Base-by-base conservation (phyloP, 2,113 vertebrate genomes). In the Seriola quinqueradiata region DNA sequence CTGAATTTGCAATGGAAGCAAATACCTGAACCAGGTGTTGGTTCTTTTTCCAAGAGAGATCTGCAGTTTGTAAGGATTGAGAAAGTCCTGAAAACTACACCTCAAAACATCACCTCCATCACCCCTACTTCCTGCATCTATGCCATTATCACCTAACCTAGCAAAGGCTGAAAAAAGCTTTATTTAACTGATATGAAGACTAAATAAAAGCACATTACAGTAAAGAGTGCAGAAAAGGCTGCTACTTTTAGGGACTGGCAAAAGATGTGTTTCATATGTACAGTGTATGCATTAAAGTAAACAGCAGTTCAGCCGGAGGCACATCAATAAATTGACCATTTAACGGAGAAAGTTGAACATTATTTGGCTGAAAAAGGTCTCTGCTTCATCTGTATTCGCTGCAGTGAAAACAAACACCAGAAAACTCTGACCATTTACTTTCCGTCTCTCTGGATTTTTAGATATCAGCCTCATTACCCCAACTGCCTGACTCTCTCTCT, bases 401-500 rank as follows among this genome's bases (percentile, higher is more conserved):
- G 52, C 4, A 40, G 55, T 10, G 42, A 11, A 25, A 25, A 58
- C 7, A 59, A 55, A 44, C 12, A 21, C 32, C 19, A 63, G 6
- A 16, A 7, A 54, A 21, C 44, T 52, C 34, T n/a, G 28, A 16
- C 13, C 83, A 55, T 57, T 84, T 28, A 57, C 55, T 69, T 32
- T 23, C 73, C 46, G n/a, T n/a, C 75, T 61, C 46, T 25, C 11
- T 50, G 44, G 38, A 77, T 75, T 50, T 75, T 54, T 64, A 71
- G 78, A 66, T 14, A 40, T 76, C 50, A 16, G 59, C 42, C 63
- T 40, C 34, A 0, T 5, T 71, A 34, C 55, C 4, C 32, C 36
- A 3, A 67, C 54, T 70, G 44, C 60, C 67, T 40, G 54, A 13
- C 72, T 70, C 55, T 59, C 55, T 42, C 48, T 34, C 16, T n/a